phyloP scores from a whole-genome alignment of 2,113 vertebrate species.

The Hipposideros armiger region DNA sequence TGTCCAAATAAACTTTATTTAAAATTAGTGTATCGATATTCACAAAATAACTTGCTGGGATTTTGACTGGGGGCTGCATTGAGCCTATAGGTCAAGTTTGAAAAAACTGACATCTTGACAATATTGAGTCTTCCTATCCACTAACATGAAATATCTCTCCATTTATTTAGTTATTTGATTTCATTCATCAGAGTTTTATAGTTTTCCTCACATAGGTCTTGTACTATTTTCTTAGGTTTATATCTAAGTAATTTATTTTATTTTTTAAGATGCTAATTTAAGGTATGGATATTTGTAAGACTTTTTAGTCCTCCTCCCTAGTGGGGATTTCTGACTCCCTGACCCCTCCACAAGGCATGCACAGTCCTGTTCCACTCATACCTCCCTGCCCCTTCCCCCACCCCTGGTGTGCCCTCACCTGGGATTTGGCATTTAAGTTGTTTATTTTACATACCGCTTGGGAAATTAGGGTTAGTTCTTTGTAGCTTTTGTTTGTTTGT shows the following conservation, averaged over 20 bases:
- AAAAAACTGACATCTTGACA: background rate
- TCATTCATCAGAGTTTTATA: background rate
- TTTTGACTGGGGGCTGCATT: background rate
- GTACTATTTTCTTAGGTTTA: background rate
- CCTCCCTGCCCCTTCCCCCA: background rate
- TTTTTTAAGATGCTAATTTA: background rate
- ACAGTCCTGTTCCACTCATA: background rate
- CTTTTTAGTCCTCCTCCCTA: background rate
- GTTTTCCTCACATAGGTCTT: background rate
- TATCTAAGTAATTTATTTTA: background rate
- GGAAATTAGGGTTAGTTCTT: background rate
- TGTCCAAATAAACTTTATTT: background rate
- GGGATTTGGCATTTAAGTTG: background rate
- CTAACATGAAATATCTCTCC: background rate
- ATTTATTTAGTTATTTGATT: background rate
- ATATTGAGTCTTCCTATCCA: background rate
- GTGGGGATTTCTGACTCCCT: background rate
- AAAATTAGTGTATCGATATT: background rate
- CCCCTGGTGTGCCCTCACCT: background rate
- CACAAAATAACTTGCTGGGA: background rate
- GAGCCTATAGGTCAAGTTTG: background rate
- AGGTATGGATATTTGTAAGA: background rate
- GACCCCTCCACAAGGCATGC: too few relatives aligned
- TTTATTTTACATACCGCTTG: background rate
- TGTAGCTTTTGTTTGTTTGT: background rate